A percentile compares a stretch with the other conserved stretches of the same genome.
These are phyloP conservation scores for Entomyzon cyanotis DNA, from an alignment of 2,113 vertebrate species.

Conservation along the genomic window DNA sequence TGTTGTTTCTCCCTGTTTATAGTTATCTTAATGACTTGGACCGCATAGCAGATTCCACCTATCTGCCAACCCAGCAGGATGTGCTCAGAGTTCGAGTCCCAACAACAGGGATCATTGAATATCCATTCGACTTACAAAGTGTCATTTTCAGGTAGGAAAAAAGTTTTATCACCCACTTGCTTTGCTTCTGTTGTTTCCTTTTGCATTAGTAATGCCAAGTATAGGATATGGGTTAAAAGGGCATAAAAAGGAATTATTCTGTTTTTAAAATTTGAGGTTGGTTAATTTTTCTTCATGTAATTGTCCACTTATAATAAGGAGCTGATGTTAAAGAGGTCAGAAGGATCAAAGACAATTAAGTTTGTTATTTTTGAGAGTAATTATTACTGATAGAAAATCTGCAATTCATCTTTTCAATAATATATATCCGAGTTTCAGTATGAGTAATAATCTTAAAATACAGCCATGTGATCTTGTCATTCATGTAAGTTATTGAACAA, in stretches of 20 bases:
- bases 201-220: neutral
- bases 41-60: constrained; percentile 79
- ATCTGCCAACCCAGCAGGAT: constrained; percentile 84
- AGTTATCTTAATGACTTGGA: constrained; percentile 86
- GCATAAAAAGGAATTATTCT: neutral
- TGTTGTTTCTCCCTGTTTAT: constrained; percentile 68
- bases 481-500: neutral
- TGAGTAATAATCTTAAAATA: neutral
- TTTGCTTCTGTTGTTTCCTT: neutral
- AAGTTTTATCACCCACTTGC: no score
- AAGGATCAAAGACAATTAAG: neutral
- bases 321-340: neutral
- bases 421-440: neutral
- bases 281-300: neutral
- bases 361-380: neutral
- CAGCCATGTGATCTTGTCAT: neutral
- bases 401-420: neutral
- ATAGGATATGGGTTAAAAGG: neutral
- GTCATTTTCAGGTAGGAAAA: constrained; percentile 91
- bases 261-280: neutral
- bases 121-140: constrained; percentile 94
- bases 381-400: neutral
- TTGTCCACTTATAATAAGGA: neutral
- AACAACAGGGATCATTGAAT: constrained; percentile 86
- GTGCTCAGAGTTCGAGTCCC: constrained; percentile 85